Evolutionary conservation across 2,888 invertebrate genomes (phyloP).

Genomic region (Cosmorhoe ocellata): DNA sequence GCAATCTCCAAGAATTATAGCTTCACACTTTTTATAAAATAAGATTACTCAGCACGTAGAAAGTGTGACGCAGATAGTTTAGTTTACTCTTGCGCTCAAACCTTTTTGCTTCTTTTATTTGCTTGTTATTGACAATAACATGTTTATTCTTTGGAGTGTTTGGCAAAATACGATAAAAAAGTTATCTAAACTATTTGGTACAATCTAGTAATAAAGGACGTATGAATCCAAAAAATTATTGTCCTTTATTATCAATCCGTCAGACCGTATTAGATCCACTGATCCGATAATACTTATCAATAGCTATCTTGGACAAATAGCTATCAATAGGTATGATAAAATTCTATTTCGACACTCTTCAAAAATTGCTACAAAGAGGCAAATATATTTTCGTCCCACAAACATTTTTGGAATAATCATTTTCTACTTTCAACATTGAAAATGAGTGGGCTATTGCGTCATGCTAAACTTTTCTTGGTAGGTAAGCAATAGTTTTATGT

Average conservation of each 20-base stretch:
- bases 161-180: conserved; percentile 1
- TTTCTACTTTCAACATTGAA: background rate
- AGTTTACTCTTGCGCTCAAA: conserved; percentile 1
- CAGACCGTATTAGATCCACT: conserved; percentile 31
- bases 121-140: background rate
- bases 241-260: conserved; percentile 17
- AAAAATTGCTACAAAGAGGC: no score
- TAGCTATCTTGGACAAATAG: conserved; percentile 20
- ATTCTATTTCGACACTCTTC: conserved; percentile 35
- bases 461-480: conserved; percentile 2
- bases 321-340: conserved; percentile 26
- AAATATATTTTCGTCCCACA: conserved; percentile 17
- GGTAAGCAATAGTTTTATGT: background rate
- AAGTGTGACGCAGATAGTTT: conserved; percentile 5
- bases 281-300: conserved; percentile 26
- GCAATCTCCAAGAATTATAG: conserved; percentile 18
- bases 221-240: conserved; percentile 13
- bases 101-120: background rate
- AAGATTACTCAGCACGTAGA: conserved; percentile 16
- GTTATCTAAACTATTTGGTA: background rate
- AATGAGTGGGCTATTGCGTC: background rate
- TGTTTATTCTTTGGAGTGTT: background rate
- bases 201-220: background rate
- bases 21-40: conserved; percentile 7
- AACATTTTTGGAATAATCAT: background rate